Conservation (phyloP, 2,888 invertebrate genomes). For the Cotesia congregata region DNA sequence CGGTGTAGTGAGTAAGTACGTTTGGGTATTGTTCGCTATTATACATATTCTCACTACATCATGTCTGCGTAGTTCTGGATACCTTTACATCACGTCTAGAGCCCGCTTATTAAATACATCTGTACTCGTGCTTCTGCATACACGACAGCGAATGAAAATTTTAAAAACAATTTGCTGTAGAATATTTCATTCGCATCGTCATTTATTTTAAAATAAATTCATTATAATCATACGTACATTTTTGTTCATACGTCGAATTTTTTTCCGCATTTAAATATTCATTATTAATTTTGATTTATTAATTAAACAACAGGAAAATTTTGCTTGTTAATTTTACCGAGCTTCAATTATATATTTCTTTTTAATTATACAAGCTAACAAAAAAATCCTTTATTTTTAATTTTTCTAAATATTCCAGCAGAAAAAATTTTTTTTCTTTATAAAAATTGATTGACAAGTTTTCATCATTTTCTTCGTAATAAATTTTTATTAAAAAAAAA, state of each 20-base stretch:
- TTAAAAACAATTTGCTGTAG: neutral
- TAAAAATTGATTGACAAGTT: no score
- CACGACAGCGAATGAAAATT: neutral
- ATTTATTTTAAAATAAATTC: neutral
- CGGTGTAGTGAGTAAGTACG: neutral
- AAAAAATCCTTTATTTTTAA: no score
- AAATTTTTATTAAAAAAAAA: no score
- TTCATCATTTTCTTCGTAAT: no score
- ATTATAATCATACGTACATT: neutral
- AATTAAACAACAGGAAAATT: no score
- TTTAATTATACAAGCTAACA: no score
- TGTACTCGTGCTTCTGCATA: neutral
- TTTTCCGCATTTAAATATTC: no score
- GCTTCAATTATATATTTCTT: no score
- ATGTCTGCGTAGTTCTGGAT: neutral
- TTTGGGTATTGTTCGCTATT: neutral
- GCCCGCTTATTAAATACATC: neutral
- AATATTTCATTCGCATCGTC: neutral
- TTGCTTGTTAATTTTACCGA: no score
- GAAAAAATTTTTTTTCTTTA: no score
- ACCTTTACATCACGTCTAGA: neutral
- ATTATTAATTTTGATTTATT: no score
- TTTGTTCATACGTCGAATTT: neutral
- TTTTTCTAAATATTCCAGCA: no score
- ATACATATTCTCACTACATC: neutral